Evolutionary conservation across 2,797 vertebrate genomes (phyloP), one percentile per base, ranked within the genome.

Genomic region (Brachyalestes nurse): DNA sequence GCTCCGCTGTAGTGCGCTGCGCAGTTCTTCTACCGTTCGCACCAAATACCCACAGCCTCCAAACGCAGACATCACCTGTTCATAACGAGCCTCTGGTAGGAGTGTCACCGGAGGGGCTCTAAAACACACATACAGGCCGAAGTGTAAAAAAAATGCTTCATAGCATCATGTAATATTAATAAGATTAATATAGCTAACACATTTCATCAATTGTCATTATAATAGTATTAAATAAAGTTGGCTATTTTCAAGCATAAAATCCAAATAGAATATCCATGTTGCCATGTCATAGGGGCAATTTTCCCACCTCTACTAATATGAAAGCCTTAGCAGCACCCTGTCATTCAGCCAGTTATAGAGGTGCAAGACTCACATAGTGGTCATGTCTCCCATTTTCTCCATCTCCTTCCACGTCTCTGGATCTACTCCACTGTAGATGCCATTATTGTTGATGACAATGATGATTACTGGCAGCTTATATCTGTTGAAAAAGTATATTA

Each of bases 371-470:
- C 88, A 99, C 98, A 93, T 70, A 17, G 86, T 84, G 64, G 94
- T 89, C 87, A 96, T 91, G 84, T 97, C 96, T 83, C 95, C 95
- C 91, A 92, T 91, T 84, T 95, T 93, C 72, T 92, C 79, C 90
- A 96, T 92, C 86, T 94, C 91, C 77, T 92, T 94, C 98, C 97
- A 99, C 0, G 93, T 90, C 57, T 94, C 91, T 74, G 87, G 64
- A 91, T 97, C 94, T 62, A 99, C 83, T 71, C 98, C 98, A 71
- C 94, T 95, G 89, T 99, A 99, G 90, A 99, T 99, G 5, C 98
- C 98, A 72, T 98, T 99, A 88, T 99, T 99, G 88, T 99, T 99
- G n/a, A 99, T 93, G 47, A 99, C 78, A 0, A 99, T 96, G 86
- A 99, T 91, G 77, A 99, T 83, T 55, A 99, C 90, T 9, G 97